Conservation (phyloP, 2,113 vertebrate species). For the Amblyornis subalaris region DNA sequence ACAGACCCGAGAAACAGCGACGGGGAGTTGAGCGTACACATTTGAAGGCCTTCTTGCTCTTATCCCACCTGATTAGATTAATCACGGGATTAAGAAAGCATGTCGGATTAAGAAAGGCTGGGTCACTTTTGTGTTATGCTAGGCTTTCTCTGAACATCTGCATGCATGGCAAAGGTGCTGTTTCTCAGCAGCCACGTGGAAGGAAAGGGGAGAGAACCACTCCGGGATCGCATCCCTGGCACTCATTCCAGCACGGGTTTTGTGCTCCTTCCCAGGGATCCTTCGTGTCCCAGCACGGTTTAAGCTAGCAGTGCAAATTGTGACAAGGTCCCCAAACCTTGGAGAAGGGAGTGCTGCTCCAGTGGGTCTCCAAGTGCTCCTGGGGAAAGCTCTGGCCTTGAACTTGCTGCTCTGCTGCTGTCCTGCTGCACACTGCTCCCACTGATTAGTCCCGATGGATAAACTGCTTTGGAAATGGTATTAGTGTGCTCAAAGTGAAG, state of each 20-base stretch:
- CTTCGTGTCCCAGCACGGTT: neutral
- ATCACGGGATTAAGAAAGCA: neutral
- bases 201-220: neutral
- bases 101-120: neutral
- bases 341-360: neutral
- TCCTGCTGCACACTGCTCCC: neutral
- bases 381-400: neutral
- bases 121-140: neutral
- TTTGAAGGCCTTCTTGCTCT: neutral
- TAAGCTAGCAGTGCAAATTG: neutral
- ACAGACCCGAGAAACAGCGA: neutral
- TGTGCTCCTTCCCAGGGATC: neutral
- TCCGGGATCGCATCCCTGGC: neutral
- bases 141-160: neutral
- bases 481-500: neutral
- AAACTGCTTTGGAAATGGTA: neutral
- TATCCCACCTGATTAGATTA: neutral
- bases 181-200: neutral
- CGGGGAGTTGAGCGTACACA: accelerated
- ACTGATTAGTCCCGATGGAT: neutral
- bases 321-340: neutral
- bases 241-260: neutral
- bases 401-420: neutral
- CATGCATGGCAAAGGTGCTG: accelerated
- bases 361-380: neutral